Conservation (phyloP, 2,888 invertebrate genomes). For the Icerya purchasi region DNA sequence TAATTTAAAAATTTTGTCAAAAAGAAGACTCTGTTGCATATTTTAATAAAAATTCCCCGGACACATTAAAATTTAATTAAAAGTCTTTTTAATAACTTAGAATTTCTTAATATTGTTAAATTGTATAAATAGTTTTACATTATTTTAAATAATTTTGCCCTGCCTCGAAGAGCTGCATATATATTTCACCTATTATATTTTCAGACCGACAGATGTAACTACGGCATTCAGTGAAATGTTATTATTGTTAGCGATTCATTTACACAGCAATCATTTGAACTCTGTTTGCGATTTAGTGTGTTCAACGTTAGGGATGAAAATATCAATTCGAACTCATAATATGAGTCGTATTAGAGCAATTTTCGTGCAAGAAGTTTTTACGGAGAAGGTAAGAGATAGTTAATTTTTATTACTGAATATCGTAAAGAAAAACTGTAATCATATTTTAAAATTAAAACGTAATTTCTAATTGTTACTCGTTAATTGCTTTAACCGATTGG, state of each 20-base stretch:
- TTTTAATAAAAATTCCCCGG: no score
- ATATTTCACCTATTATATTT: no score
- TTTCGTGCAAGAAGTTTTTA: constrained; percentile 90
- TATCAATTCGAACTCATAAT: constrained; percentile 57
- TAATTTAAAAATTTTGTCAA: no score
- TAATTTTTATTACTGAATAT: no score
- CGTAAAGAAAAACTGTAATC: not conserved
- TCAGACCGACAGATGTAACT: constrained; percentile 56
- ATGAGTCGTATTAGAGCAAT: constrained; percentile 75
- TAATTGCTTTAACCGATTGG: not conserved
- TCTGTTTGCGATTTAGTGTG: constrained; percentile 87
- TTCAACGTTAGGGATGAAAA: constrained; percentile 85
- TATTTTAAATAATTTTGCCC: no score
- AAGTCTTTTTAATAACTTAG: no score
- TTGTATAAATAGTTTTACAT: no score
- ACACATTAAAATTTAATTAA: no score
- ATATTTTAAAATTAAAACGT: not conserved
- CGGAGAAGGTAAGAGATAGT: constrained; percentile 50
- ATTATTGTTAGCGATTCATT: constrained; percentile 85
- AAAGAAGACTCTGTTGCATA: no score
- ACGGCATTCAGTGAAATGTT: constrained; percentile 91
- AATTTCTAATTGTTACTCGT: not conserved
- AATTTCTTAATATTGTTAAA: no score
- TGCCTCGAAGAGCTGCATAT: no score
- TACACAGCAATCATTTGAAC: constrained; percentile 80